These are phyloP conservation scores for Bryconaethiops microstoma DNA, from an alignment of 2,797 vertebrate genomes.

Conservation along the genomic window DNA sequence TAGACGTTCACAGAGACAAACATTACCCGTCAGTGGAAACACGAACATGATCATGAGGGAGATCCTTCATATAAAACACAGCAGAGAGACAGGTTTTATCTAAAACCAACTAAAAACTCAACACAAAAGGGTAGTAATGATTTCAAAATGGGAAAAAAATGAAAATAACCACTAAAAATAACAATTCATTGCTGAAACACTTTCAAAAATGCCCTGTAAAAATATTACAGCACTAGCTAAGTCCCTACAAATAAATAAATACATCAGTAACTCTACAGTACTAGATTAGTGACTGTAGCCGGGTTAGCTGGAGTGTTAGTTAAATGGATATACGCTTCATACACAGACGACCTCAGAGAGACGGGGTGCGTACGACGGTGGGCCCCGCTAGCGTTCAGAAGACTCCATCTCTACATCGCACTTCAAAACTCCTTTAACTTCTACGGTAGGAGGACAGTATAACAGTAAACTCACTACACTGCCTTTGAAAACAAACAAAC, in stretches of 20 bases:
- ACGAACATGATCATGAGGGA: neutral
- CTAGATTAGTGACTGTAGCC: slow-evolving; percentile 65
- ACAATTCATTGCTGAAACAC: neutral
- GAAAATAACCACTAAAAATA: slow-evolving; percentile 3
- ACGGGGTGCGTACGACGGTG: neutral
- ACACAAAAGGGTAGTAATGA: neutral
- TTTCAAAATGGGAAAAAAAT: neutral
- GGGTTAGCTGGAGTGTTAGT: slow-evolving; percentile 69
- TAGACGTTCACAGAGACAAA: slow-evolving; percentile 10
- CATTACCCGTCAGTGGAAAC: neutral
- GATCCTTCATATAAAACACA: slow-evolving; percentile 1
- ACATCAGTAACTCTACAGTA: slow-evolving; percentile 62
- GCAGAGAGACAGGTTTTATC: slow-evolving; percentile 6
- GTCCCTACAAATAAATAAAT: slow-evolving; percentile 80
- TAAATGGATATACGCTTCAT: slow-evolving; percentile 56
- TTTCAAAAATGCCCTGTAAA: slow-evolving; percentile 57
- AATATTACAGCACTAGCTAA: slow-evolving; percentile 65
- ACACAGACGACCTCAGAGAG: slow-evolving; percentile 29
- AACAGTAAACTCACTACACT: neutral
- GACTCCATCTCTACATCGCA: neutral
- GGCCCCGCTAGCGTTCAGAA: neutral
- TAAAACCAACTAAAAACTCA: neutral
- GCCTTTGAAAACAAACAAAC: neutral
- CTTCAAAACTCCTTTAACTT: neutral
- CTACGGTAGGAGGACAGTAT: neutral